These are phyloP conservation scores for Coptodon bakossiorum DNA, from an alignment of 2,113 vertebrate genomes.

Conservation along the genomic window DNA sequence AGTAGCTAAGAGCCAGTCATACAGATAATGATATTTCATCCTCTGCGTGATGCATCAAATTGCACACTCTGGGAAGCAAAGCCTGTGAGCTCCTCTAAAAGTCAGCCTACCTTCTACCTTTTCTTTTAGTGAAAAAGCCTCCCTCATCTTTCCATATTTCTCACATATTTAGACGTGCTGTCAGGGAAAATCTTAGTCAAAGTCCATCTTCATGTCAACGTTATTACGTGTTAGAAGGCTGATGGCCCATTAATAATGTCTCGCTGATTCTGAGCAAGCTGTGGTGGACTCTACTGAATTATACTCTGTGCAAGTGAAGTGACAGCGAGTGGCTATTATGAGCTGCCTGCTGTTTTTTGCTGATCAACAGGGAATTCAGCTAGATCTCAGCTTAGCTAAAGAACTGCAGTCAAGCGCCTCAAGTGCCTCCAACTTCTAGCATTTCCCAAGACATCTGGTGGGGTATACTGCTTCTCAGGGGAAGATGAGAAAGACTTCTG, in stretches of 20 bases:
- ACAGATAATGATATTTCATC: neutral
- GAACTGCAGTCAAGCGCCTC: conserved; percentile 20
- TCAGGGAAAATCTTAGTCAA: conserved; percentile 37
- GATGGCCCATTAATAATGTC: conserved; percentile 35
- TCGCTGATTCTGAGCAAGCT: neutral
- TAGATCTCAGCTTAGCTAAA: conserved; percentile 15
- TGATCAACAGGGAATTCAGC: conserved; percentile 13
- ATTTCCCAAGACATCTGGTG: neutral
- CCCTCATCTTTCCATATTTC: neutral
- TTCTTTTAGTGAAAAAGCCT: conserved; percentile 8
- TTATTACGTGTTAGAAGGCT: conserved; percentile 37
- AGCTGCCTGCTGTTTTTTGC: conserved; percentile 15
- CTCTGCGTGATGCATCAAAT: neutral
- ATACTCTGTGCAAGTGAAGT: conserved; percentile 2
- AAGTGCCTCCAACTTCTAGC: conserved; percentile 35
- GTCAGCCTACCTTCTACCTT: neutral
- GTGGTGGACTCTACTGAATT: neutral
- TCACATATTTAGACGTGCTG: conserved; percentile 40
- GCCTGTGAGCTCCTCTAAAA: neutral
- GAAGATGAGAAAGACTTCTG: neutral
- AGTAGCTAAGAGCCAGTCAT: neutral
- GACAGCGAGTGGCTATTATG: conserved; percentile 2
- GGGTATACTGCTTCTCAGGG: neutral
- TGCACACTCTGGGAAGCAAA: neutral
- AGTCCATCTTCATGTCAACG: conserved; percentile 32